phyloP scores from a whole-genome alignment of 2,797 vertebrate genomes.

The Anniella stebbinsi region DNA sequence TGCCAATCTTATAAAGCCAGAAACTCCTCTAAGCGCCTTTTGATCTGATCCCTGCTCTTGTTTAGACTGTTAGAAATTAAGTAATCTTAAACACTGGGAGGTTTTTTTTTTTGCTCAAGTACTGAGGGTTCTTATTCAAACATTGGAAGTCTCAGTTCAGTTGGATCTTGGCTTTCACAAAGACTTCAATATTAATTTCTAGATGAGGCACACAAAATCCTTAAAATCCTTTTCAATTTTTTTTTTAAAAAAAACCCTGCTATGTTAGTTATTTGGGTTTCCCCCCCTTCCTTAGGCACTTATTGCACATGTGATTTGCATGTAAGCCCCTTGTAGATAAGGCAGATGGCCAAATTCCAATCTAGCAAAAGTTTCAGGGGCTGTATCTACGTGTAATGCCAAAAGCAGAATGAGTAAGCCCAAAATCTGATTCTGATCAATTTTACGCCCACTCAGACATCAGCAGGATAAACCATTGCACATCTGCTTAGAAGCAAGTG shows the following conservation, averaged over 20 bases:
- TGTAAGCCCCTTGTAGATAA: background rate
- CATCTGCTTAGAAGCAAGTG: too few species aligned
- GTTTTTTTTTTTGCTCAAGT: background rate
- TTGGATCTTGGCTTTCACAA: slow-evolving; percentile 20
- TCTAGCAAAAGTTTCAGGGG: too few species aligned
- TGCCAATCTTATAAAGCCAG: background rate
- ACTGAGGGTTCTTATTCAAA: background rate
- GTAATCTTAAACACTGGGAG: background rate
- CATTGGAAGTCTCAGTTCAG: slow-evolving; percentile 40
- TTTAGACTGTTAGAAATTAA: background rate
- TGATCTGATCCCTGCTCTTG: background rate
- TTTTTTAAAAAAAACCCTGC: slow-evolving; percentile 27
- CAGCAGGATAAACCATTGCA: too few species aligned
- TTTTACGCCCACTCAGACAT: too few species aligned
- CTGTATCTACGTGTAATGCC: too few species aligned
- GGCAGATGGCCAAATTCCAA: too few species aligned
- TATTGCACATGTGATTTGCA: background rate
- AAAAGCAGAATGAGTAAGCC: too few species aligned
- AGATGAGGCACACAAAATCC: background rate
- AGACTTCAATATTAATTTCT: fast-evolving
- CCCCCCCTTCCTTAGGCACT: background rate
- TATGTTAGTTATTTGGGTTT: background rate
- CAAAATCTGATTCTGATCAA: too few species aligned
- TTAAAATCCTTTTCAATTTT: slow-evolving; percentile 39
- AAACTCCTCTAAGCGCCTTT: slow-evolving; percentile 14